Evolutionary conservation across 2,888 invertebrate genomes (phyloP), one percentile per base, ranked within the genome.

Genomic region (Drosophila kanekoi): DNA sequence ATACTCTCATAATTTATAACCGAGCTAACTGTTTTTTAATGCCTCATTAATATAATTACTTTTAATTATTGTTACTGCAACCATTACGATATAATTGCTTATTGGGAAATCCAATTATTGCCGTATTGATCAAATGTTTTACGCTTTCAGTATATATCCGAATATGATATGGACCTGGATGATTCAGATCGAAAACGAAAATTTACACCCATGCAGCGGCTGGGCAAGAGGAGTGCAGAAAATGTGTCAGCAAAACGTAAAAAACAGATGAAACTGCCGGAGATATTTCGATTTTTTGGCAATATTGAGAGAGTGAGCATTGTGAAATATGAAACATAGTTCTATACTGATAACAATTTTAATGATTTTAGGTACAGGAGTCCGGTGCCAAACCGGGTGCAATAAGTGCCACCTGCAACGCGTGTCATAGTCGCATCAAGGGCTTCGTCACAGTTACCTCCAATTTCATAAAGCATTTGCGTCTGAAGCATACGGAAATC

Each of bases 381-480:
- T 38, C 35, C 1, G 40, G 45, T 48, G 79, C 51, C 8, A 68
- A 54, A 13, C 43, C 59, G 13, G 75, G 62, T 20, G 61, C 62
- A 9, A 57, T 75, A 2, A 68, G 59, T 48, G 75, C 75, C 16
- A 68, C 68, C 9, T 75, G 75, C 53, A 75, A 75, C 35, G 62
- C 75, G 1, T 75, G 75, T 13, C 56, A 63, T 3, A 43, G 68
- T 0, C 56, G 79, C 4, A 75, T 75, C 18, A 74, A 59, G 32
- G 75, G 75, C 2, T 74, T 79, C 44, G 40, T 57, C 3, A 63
- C 58, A 1, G 75, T 75, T 18, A 79, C 75, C 32, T 75, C 75
- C 2, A 75, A 75, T 20, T 75, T 75, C 16, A 75, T 75, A 10
- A 79, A 75, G 16, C 75, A 75, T 51, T 43, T 75, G 52, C 75